These are phyloP conservation scores for Desmodus rotundus DNA, from an alignment of 2,113 vertebrate species.

Conservation along the genomic window DNA sequence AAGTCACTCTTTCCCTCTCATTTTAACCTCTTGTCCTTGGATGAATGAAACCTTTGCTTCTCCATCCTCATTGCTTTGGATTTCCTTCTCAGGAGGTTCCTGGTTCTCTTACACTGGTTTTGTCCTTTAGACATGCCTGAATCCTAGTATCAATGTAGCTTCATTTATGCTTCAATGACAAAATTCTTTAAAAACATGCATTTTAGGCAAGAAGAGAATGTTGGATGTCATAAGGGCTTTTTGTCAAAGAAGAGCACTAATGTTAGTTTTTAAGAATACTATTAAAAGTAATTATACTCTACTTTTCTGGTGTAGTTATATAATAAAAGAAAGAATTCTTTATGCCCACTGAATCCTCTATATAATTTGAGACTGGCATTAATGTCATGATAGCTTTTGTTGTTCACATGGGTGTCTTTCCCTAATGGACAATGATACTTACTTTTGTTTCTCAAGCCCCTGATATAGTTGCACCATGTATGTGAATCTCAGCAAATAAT, in stretches of 20 bases:
- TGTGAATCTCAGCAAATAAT: neutral
- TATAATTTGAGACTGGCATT: neutral
- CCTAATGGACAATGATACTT: neutral
- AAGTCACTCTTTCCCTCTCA: neutral
- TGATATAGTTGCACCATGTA: neutral
- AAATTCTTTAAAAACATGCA: neutral
- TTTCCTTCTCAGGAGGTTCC: neutral
- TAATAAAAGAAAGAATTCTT: neutral
- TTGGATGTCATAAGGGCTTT: neutral
- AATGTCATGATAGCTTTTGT: neutral
- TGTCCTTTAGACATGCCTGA: neutral
- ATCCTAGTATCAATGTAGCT: neutral
- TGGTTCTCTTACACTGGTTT: neutral
- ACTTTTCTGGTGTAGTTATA: neutral
- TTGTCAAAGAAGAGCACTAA: neutral
- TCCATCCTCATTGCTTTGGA: neutral
- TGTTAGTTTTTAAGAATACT: neutral
- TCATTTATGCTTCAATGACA: neutral
- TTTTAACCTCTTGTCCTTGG: neutral
- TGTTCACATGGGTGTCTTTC: neutral
- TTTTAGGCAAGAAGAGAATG: neutral
- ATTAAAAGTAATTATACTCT: neutral
- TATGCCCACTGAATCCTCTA: neutral
- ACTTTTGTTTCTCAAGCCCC: neutral
- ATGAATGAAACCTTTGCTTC: neutral